These are phyloP conservation scores for Ailurus styani DNA, from an alignment of 2,113 vertebrate species.

Conservation along the genomic window DNA sequence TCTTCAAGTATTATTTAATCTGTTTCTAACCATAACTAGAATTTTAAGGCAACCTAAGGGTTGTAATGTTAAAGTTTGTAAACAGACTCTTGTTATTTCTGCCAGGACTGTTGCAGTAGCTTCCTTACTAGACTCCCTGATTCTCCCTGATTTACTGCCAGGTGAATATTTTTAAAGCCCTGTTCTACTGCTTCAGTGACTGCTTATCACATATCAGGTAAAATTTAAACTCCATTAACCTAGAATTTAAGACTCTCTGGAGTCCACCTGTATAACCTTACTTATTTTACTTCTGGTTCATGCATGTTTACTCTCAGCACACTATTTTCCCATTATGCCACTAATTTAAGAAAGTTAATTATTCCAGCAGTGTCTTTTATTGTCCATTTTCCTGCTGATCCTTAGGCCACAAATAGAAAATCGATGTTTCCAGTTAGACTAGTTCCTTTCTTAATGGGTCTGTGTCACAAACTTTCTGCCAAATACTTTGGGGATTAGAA, in stretches of 20 bases:
- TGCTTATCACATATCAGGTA: neutral
- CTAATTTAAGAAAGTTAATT: neutral
- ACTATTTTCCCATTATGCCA: neutral
- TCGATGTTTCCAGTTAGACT: neutral
- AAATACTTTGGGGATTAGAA: neutral
- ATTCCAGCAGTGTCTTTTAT: neutral
- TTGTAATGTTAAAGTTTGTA: neutral
- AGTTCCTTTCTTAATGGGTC: neutral
- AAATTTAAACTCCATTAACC: neutral
- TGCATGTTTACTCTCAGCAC: neutral
- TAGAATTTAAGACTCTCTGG: neutral
- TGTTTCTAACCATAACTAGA: neutral
- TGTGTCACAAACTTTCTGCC: neutral
- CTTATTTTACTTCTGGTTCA: neutral
- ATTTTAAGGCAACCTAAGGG: constrained; percentile 2
- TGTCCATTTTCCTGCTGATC: constrained; percentile 1
- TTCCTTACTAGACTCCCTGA: neutral
- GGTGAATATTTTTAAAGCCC: neutral
- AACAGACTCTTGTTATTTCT: neutral
- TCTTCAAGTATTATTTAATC: neutral
- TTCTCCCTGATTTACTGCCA: neutral
- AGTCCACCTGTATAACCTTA: neutral
- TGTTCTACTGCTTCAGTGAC: neutral
- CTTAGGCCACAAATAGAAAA: neutral
- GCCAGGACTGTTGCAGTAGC: neutral